These are phyloP conservation scores for Zaprionus tsacasi DNA, from an alignment of 1,140 invertebrate genomes.

Conservation along the genomic window DNA sequence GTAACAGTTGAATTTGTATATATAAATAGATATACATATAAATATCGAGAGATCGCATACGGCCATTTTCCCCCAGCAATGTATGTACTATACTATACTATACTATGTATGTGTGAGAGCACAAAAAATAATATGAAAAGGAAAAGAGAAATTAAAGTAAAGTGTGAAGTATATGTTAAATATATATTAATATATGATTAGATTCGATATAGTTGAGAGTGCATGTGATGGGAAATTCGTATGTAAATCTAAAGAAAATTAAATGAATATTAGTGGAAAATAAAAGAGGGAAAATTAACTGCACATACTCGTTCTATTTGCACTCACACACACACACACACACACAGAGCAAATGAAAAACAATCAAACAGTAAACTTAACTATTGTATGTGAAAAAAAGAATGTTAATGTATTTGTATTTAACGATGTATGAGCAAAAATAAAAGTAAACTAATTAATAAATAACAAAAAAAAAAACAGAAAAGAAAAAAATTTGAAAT, in stretches of 20 bases:
- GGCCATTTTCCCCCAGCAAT: constrained; percentile 48
- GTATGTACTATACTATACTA: constrained; percentile 1
- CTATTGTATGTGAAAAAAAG: constrained; percentile 74
- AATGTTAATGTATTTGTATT: constrained; percentile 78
- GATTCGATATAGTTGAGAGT: constrained; percentile 32
- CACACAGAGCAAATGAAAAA: constrained; percentile 57
- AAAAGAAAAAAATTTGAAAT: background rate
- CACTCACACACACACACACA: constrained; percentile 65
- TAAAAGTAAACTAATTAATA: constrained; percentile 5
- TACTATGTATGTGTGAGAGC: constrained; percentile 43
- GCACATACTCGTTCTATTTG: constrained; percentile 39
- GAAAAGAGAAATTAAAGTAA: constrained; percentile 7
- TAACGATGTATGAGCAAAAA: constrained; percentile 72
- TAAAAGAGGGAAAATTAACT: constrained; percentile 22
- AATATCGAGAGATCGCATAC: constrained; percentile 35
- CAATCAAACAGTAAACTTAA: constrained; percentile 80
- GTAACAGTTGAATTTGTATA: constrained; percentile 77
- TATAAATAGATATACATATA: constrained; percentile 17
- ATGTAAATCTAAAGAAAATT: constrained; percentile 33
- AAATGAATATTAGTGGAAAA: constrained; percentile 9
- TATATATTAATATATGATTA: constrained; percentile 23
- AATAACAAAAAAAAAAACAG: constrained; percentile 30
- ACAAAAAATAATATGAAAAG: constrained; percentile 24
- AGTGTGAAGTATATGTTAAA: background rate
- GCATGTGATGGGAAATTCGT: constrained; percentile 7